phyloP scores from a whole-genome alignment of 2,113 vertebrate species.

The Apistogramma diplotaenia region DNA sequence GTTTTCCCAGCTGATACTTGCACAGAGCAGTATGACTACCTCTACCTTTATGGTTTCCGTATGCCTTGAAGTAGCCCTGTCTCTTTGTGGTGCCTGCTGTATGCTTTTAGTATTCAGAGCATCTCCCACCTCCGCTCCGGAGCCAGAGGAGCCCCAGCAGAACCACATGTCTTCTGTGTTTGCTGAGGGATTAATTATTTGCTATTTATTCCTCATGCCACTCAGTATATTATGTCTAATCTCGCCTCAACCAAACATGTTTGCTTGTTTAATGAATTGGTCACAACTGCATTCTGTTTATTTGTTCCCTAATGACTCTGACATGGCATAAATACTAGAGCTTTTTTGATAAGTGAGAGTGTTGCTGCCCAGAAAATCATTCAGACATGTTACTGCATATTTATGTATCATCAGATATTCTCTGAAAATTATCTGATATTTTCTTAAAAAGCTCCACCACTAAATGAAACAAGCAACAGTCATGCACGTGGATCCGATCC shows the following conservation, averaged over 20 bases:
- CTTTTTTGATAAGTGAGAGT: not conserved
- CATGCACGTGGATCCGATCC: not conserved
- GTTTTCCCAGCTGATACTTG: conserved; percentile 25
- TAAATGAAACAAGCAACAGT: not conserved
- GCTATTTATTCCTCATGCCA: conserved; percentile 17
- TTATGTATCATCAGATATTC: not conserved
- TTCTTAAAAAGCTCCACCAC: not conserved
- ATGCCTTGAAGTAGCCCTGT: not conserved
- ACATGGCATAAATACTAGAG: not conserved
- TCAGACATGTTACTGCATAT: not conserved
- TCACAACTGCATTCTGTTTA: conserved; percentile 4
- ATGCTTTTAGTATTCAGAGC: conserved; percentile 19
- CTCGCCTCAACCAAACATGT: conserved; percentile 8
- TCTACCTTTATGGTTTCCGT: conserved; percentile 10
- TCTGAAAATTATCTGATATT: not conserved
- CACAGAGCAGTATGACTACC: not conserved
- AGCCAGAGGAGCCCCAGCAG: not conserved
- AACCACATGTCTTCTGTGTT: conserved; percentile 7
- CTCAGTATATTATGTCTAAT: conserved; percentile 5
- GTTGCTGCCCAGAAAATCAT: not conserved
- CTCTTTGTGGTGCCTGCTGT: conserved; percentile 20
- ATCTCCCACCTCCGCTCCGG: not conserved
- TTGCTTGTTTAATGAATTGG: conserved; percentile 20
- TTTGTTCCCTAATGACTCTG: not conserved
- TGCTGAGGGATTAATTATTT: conserved; percentile 25